These are phyloP conservation scores for Xiphophorus hellerii DNA, from an alignment of 2,113 vertebrate species.

Conservation along the genomic window DNA sequence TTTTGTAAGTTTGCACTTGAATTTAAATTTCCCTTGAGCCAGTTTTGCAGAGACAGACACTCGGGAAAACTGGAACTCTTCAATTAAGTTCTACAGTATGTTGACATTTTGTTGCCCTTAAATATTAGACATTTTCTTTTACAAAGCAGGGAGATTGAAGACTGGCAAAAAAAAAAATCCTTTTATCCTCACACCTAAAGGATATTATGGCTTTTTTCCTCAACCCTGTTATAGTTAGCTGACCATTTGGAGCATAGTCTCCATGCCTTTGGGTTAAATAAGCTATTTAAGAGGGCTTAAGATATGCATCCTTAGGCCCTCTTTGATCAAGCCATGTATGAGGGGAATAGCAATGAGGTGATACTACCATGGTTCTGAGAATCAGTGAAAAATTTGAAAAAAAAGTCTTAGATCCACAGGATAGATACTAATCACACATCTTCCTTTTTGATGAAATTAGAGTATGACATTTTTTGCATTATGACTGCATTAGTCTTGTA, in stretches of 20 bases:
- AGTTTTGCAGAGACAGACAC: neutral
- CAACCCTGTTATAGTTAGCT: no score
- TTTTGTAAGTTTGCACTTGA: neutral
- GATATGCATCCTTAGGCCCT: neutral
- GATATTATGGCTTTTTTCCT: no score
- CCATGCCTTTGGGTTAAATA: no score
- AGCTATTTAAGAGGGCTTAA: neutral
- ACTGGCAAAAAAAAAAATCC: no score
- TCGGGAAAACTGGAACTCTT: neutral
- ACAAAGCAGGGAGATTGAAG: no score
- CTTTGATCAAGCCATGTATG: neutral
- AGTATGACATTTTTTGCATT: neutral
- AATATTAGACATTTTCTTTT: no score
- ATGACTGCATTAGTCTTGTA: neutral
- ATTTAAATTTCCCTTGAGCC: slow-evolving; percentile 5
- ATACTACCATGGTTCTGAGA: neutral
- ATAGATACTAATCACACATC: neutral
- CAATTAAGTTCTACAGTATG: no score
- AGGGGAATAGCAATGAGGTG: neutral
- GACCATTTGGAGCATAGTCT: no score
- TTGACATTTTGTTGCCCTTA: no score
- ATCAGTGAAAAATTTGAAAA: neutral
- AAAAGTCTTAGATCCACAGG: neutral
- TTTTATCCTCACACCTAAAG: no score
- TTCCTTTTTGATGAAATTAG: neutral